Percentiles rank a stretch among this genome's conserved stretches.
Conservation (phyloP, 2,888 invertebrate species). For the Caenorhabditis uteleia region DNA sequence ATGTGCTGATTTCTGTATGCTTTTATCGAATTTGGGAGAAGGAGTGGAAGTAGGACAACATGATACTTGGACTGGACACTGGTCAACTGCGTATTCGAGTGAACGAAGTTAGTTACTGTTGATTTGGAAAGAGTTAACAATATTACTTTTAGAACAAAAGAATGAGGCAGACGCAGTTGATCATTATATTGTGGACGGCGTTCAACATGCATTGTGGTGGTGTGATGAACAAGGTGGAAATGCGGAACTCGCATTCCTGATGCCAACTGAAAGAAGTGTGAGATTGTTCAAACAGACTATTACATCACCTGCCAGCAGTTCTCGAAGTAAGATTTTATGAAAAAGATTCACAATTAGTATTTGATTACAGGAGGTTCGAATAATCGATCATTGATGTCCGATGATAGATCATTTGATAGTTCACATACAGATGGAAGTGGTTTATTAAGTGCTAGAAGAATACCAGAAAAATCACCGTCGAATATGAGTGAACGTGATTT, state of each 20-base stretch:
- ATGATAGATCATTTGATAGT: constrained; percentile 36
- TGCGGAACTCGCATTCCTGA: constrained; percentile 88
- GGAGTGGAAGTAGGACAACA: constrained; percentile 85
- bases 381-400: constrained; percentile 30
- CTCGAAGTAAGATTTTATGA: constrained; percentile 18
- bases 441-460: constrained; percentile 10
- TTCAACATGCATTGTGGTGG: constrained; percentile 62
- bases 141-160: constrained; percentile 34
- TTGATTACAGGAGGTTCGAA: constrained; percentile 35
- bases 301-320: constrained; percentile 49
- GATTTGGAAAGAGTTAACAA: background rate
- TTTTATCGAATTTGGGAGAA: constrained; percentile 82
- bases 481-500: constrained; percentile 41
- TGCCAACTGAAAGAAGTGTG: constrained; percentile 75
- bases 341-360: background rate
- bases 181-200: constrained; percentile 63
- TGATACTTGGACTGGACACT: constrained; percentile 92
- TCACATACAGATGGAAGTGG: constrained; percentile 8
- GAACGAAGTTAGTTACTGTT: constrained; percentile 46
- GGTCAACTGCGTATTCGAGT: constrained; percentile 77
- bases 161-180: constrained; percentile 50
- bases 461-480: constrained; percentile 32
- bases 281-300: constrained; percentile 52
- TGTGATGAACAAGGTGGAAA: constrained; percentile 40
- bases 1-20: constrained; percentile 74